Base-by-base conservation (phyloP, 1,140 invertebrate species). In the Argopecten irradians region DNA sequence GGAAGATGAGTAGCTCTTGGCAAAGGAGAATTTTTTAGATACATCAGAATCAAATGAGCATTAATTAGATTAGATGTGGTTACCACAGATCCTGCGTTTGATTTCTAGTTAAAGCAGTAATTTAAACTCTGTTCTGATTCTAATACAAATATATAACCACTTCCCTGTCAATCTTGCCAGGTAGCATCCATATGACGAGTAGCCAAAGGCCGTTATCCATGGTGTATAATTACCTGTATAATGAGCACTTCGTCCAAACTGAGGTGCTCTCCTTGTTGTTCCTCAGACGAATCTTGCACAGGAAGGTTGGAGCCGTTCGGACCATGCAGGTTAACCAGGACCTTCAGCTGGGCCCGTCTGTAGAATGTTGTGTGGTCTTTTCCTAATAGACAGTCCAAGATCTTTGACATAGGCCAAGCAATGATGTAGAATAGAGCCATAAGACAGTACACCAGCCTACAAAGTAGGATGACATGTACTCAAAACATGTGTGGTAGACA, bases 381-480 rank as follows among this genome's bases (percentile, higher is more conserved):
- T 11, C 94, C 94, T 22, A 95, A 90, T 19, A 94, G 34, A 89
- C 93, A 94, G 88, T 95, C 94, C 36, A 95, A 89, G 0, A 95
- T 22, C 89, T 95, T 95, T 32, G 95, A 93, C 22, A 95, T 34
- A 7, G 95, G 95, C 92, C 92, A 95, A 16, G 93, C 90, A 35
- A 95, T 91, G 5, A 95, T 85, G 86, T 95, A 94, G 22, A 94
- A 90, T 2, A 93, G 8, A n/a, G 87, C 94, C 92, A 95, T 95
- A 83, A 95, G 55, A 8, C 93, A n/a, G 35, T 95, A 95, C 0
- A 95, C 95, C 19, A 95, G 43, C 34, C 95, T 95, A 34, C 9
- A 82, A n/a, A 89, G 7, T 43, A 22, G 34, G 41, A 41, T 39
- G 32, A 39, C 0, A n/a, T 2, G 22, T 33, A 0, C 32, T 87